These are phyloP conservation scores for Coboldia fuscipes DNA, from an alignment of 1,140 invertebrate genomes.

Conservation along the genomic window DNA sequence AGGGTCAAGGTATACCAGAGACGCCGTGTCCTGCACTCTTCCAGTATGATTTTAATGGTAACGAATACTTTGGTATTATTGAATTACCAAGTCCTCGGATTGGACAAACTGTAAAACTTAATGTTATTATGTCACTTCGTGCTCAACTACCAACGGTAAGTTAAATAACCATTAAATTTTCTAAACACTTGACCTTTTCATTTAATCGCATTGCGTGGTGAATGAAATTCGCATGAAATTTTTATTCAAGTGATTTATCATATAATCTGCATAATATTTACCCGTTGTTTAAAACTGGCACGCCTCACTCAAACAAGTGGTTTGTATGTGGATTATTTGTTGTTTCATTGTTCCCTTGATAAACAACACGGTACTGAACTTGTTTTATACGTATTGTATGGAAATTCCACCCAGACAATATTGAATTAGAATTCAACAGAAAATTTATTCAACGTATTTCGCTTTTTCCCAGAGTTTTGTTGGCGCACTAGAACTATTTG, in stretches of 20 bases:
- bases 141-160: background rate
- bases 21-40: background rate
- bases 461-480: conserved; percentile 10
- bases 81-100: background rate
- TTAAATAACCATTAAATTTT: background rate
- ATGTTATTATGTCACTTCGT: background rate
- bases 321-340: background rate
- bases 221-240: too few species aligned
- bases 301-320: background rate
- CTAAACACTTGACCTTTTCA: background rate
- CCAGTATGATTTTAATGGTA: background rate
- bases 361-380: too few species aligned
- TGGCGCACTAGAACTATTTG: conserved; percentile 12
- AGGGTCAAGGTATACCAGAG: too few species aligned
- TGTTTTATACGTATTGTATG: too few species aligned
- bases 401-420: too few species aligned
- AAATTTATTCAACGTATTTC: too few species aligned
- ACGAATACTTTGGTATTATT: background rate
- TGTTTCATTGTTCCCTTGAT: background rate
- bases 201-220: too few species aligned
- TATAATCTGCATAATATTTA: too few species aligned
- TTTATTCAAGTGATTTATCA: too few species aligned
- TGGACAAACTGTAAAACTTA: background rate
- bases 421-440: too few species aligned
- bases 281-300: too few species aligned